Evolutionary conservation across 2,797 vertebrate genomes (phyloP), one percentile per base, ranked within the genome.

Genomic region (Phataginus tricuspis): DNA sequence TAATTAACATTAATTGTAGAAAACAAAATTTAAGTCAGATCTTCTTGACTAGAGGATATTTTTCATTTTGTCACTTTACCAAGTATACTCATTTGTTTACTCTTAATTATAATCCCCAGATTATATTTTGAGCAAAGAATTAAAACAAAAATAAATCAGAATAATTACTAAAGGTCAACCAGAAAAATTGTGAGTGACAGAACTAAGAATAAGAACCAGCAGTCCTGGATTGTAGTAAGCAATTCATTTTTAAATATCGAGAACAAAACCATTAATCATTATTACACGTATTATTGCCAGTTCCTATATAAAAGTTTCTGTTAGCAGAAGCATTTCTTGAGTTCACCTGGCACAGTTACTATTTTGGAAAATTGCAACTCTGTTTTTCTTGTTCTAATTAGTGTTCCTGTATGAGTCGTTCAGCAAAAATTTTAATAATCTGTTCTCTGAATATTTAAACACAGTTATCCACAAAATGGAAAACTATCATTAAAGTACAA

Each of bases 301-400:
- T 92, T 98, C 77, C 79, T 93, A 75, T 86, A 71, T 96, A 96
- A 97, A 97, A 96, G n/a, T 96, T 90, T 96, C 68, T 90, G 79
- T 94, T 92, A 96, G 59, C 78, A 96, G 55, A 96, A 97, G 83
- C 80, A 89, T 77, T 96, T 97, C 82, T 94, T 97, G 59, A 96
- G 71, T 95, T 94, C 88, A 97, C 95, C 97, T 96, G 86, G 94
- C 87, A 96, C 57, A 79, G 92, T 96, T 97, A 94, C 95, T 97
- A 97, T 95, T 97, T 96, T 96, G 75, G 93, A 97, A 98, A 98
- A 90, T 75, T 96, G 95, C 96, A 98, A 95, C 66, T 93, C 87
- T 98, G 96, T 96, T 95, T 96, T 94, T 91, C 64, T 86, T 96
- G 45, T 95, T 94, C 94, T 98, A 98, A 98, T 98, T 98, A 98